Base-by-base conservation (phyloP, 1,140 invertebrate genomes). In the Paraescarpia echinospica region DNA sequence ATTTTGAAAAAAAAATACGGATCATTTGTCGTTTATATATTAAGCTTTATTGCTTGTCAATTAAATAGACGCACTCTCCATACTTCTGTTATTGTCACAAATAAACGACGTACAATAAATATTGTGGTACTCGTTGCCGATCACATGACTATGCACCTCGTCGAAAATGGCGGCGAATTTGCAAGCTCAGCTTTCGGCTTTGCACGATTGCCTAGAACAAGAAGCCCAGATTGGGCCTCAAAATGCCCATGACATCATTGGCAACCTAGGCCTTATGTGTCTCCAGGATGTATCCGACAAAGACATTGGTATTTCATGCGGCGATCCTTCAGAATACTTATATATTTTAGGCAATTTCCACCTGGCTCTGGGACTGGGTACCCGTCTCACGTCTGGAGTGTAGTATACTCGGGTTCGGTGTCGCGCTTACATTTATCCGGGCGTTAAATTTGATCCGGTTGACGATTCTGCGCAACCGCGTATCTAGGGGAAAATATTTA, bases 221-320 rank as follows among this genome's bases (percentile, higher is more conserved):
- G 91, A 90, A 34, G 92, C 92, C 35, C 88, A 92, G 5, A 92
- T 93, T 41, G 92, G 92, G 22, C 92, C 93, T 88, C 94, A 95
- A 27, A 93, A 94, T 35, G 92, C 94, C 41, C 93, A 94, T 93
- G 93, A 93, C 51, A 92, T 94, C 77, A 93, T 95, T 22, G 93
- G 93, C 41, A 94, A 95, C 92, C 93, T 95, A n/a, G 93, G 92
- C 89, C 95, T 94, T 35, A 93, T 94, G 34, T 95, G 94, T 91
- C 91, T 94, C 33, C 93, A 95, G 48, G 95, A 95, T 92, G 92
- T 94, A 2, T 93, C 93, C 35, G 94, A 94, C 34, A 95, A 95
- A 93, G 94, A 95, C 31, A 94, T 93, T 92, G 95, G 95, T 95
- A 93, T 51, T 89, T 93, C 92, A 59, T n/a, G 92, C 34, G 34